Conservation (phyloP, 2,888 invertebrate species). For the Yponomeuta cagnagella region DNA sequence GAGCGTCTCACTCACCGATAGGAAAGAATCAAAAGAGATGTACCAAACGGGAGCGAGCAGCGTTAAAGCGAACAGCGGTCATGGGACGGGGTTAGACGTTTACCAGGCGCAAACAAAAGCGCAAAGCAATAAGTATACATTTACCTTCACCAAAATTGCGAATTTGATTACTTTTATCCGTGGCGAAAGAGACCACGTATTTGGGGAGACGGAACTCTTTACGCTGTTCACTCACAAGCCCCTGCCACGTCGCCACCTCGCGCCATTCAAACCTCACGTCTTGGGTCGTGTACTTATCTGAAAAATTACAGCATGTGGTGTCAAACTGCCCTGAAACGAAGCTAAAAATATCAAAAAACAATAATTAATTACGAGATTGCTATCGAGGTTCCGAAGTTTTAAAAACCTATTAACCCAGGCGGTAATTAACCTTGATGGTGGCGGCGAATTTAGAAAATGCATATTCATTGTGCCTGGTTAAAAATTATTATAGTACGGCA, state of each 20-base stretch:
- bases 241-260: constrained; percentile 69
- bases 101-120: constrained; percentile 56
- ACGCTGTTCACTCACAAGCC: constrained; percentile 68
- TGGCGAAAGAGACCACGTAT: constrained; percentile 78
- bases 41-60: neutral
- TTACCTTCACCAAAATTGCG: constrained; percentile 80
- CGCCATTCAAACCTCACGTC: constrained; percentile 79
- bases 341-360: neutral
- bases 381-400: neutral
- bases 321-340: too few relatives aligned
- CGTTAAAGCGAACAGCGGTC: constrained; percentile 8
- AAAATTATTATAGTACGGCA: neutral
- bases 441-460: neutral
- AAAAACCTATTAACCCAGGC: neutral
- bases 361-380: neutral
- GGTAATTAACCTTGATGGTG: neutral
- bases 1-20: too few relatives aligned
- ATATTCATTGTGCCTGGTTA: neutral
- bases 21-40: too few relatives aligned
- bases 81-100: neutral
- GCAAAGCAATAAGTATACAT: constrained; percentile 71
- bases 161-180: constrained; percentile 76
- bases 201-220: constrained; percentile 77
- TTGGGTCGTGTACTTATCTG: constrained; percentile 77
- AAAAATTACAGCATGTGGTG: constrained; percentile 20